Percentiles rank a stretch among this genome's conserved stretches.
Conservation (phyloP, 2,888 invertebrate genomes). For the Luperina testacea region DNA sequence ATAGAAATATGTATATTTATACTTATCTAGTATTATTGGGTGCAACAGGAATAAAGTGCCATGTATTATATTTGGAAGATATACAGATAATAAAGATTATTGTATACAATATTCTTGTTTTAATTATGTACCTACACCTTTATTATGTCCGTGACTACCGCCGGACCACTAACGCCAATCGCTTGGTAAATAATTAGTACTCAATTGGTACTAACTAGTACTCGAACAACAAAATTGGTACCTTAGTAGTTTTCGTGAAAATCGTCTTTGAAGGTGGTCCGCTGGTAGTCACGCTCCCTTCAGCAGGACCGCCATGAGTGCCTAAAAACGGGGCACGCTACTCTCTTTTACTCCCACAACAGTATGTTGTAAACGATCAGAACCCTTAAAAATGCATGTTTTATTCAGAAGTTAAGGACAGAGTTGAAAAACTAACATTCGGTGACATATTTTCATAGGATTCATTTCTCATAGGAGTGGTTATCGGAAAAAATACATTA, state of each 20-base stretch:
- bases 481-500: no score
- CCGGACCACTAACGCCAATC: no score
- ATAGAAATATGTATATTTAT: constrained; percentile 57
- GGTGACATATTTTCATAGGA: not conserved
- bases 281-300: no score
- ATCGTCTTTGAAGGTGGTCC: no score
- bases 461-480: no score
- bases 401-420: not conserved
- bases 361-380: not conserved
- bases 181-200: no score
- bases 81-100: constrained; percentile 54
- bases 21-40: constrained; percentile 43
- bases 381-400: not conserved
- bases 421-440: not conserved
- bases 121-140: not conserved
- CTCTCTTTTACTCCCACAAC: not conserved
- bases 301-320: no score
- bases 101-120: constrained; percentile 22
- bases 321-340: no score
- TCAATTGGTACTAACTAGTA: no score
- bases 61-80: constrained; percentile 61
- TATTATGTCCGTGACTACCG: no score
- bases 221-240: no score
- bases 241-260: no score
- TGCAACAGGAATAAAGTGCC: constrained; percentile 59